Conservation (phyloP, 2,797 vertebrate species). For the Phoebastria nigripes region DNA sequence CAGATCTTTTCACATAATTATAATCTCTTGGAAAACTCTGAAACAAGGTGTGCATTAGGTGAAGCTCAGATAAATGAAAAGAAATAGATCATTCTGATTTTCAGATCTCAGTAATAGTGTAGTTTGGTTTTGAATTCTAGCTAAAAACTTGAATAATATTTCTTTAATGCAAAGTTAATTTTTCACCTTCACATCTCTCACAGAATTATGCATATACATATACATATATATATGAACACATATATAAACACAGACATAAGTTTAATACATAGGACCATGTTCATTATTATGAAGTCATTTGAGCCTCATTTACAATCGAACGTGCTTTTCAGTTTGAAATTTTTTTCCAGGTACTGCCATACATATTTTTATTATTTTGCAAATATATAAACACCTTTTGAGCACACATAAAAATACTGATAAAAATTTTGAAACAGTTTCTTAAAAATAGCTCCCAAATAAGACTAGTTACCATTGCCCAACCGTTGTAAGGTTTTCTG, state of each 20-base stretch:
- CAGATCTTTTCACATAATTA: not conserved
- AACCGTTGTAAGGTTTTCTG: not conserved
- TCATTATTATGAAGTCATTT: not conserved
- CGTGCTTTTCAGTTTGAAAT: not conserved
- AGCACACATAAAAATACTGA: not conserved
- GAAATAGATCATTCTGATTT: not conserved
- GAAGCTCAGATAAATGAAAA: not conserved
- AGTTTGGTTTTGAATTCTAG: not conserved
- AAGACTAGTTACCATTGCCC: not conserved
- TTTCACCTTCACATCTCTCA: not conserved
- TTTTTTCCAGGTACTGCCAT: not conserved
- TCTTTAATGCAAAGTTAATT: not conserved
- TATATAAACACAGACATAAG: not conserved
- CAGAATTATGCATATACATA: not conserved
- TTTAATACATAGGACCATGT: not conserved
- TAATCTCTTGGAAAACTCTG: not conserved
- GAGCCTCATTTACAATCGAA: not conserved
- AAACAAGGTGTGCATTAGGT: not conserved
- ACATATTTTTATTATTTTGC: not conserved
- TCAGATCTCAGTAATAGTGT: not conserved
- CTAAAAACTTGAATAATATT: not conserved
- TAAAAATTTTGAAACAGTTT: not conserved
- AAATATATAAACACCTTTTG: not conserved
- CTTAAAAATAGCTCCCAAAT: not conserved
- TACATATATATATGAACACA: not conserved